Base-by-base conservation (phyloP, 2,888 invertebrate genomes). In the Himalopsyche tibetana region DNA sequence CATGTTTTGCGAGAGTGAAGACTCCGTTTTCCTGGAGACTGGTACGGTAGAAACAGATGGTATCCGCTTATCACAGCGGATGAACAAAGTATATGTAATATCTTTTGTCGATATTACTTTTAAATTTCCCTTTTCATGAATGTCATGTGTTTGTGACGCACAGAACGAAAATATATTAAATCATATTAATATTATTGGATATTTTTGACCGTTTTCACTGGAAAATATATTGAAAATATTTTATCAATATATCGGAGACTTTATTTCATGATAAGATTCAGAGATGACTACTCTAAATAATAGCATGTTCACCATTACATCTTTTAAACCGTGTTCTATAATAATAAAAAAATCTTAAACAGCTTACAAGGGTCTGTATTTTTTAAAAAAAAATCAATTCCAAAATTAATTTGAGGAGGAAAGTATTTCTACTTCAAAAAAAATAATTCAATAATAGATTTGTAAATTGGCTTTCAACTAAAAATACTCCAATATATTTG, bases 101-200 rank as follows among this genome's bases (percentile, higher is more conserved):
- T 85, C 56, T 85, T 82, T 28, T 40, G 82, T 51, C 82, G 82
- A 85, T 82, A 82, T 82, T 85, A 85, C 79, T 85, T 85, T 85
- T 85, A 85, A 85, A 85, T 85, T 85, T 82, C 51, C 74, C 74
- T 40, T 82, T 55, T 85, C 63, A 63, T 28, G 82, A 80, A 56
- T 79, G 85, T 85, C 85, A 85, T 63, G 19, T 56, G 84, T 40
- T 63, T 38, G 63, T 85, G 85, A 82, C 85, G 82, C 63, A 28
- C 74, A 5, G 11, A 74, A 38, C 19, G 74, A 74, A 74, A 74
- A 74, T 74, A 74, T 74, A 74, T 74, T 74, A 74, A 74, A 74
- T 74, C 74, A 12, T 38, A 74, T 74, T 74, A 74, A 19, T 63
- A 63, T 19, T 19, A 74, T 74, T 8, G 12, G 28, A 36, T 74